These are phyloP conservation scores for Bubo bubo DNA, from an alignment of 2,113 vertebrate species.

Conservation along the genomic window DNA sequence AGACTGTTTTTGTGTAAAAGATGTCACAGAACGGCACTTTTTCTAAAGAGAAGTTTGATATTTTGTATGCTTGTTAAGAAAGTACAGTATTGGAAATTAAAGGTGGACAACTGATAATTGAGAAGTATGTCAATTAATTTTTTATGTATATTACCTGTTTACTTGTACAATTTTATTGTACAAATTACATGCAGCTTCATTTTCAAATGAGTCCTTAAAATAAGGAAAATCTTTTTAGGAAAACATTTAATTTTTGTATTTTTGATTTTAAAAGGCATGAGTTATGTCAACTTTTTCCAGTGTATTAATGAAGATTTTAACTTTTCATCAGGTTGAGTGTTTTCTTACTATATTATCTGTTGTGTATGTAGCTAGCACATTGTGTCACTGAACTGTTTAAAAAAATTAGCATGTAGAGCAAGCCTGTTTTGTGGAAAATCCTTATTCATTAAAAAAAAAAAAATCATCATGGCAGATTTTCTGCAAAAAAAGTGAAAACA, in stretches of 20 bases:
- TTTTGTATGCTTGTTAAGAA: slow-evolving; percentile 88
- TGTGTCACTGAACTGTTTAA: slow-evolving; percentile 91
- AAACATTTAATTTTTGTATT: slow-evolving; percentile 96
- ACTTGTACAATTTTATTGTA: slow-evolving; percentile 97
- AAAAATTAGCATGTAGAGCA: slow-evolving; percentile 93
- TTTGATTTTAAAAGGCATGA: slow-evolving; percentile 98
- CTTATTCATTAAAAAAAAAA: slow-evolving; percentile 82
- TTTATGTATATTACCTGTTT: slow-evolving; percentile 96
- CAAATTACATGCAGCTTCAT: slow-evolving; percentile 96
- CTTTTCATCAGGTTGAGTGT: slow-evolving; percentile 94
- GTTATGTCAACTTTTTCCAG: slow-evolving; percentile 96
- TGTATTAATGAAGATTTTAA: slow-evolving; percentile 99
- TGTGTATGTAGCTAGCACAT: slow-evolving; percentile 92
- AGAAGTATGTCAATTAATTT: slow-evolving; percentile 92
- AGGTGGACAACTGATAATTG: slow-evolving; percentile 86
- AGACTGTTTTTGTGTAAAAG: slow-evolving; percentile 81
- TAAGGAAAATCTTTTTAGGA: slow-evolving; percentile 93
- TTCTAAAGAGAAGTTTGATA: slow-evolving; percentile 86
- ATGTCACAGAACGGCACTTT: slow-evolving; percentile 87
- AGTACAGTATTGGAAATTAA: slow-evolving; percentile 87
- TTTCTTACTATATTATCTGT: slow-evolving; percentile 91
- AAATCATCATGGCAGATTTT: slow-evolving; percentile 87
- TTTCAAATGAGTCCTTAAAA: slow-evolving; percentile 93
- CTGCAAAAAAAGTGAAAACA: slow-evolving; percentile 81
- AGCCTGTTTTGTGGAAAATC: slow-evolving; percentile 92